A percentile compares a stretch with the other conserved stretches of the same genome.
Conservation (phyloP, 2,113 vertebrate species). For the Heptranchias perlo region DNA sequence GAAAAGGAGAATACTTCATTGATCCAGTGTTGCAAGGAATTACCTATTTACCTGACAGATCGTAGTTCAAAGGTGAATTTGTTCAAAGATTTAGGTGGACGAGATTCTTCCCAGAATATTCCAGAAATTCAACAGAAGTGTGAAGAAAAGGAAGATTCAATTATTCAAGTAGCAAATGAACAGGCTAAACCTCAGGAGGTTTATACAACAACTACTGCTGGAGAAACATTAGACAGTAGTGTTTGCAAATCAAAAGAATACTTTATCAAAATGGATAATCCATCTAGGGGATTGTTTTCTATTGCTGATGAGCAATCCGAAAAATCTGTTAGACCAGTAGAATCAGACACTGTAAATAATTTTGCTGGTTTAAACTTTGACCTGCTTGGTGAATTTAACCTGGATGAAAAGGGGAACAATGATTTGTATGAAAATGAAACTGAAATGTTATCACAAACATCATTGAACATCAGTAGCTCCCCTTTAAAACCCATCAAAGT, state of each 20-base stretch:
- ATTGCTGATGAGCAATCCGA: background rate
- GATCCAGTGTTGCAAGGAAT: background rate
- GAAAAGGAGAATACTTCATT: background rate
- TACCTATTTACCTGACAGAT: background rate
- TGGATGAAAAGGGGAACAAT: background rate
- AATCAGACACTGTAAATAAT: background rate
- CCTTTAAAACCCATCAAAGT: background rate
- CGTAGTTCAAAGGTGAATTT: background rate
- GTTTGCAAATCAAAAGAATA: background rate
- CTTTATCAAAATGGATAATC: background rate
- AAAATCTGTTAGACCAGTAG: background rate
- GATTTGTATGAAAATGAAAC: background rate
- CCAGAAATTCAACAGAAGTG: background rate
- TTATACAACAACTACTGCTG: background rate
- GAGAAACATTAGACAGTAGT: background rate
- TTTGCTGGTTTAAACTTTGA: conserved; percentile 23
- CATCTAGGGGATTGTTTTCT: background rate
- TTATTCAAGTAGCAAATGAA: background rate
- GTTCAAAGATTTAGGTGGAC: background rate
- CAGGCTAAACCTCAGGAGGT: background rate
- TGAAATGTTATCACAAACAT: conserved; percentile 10
- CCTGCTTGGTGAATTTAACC: background rate
- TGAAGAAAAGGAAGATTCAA: background rate
- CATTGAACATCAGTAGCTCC: background rate
- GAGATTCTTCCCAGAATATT: background rate